Evolutionary conservation across 2,797 vertebrate species (phyloP).

Genomic region (Taenioides sp.): DNA sequence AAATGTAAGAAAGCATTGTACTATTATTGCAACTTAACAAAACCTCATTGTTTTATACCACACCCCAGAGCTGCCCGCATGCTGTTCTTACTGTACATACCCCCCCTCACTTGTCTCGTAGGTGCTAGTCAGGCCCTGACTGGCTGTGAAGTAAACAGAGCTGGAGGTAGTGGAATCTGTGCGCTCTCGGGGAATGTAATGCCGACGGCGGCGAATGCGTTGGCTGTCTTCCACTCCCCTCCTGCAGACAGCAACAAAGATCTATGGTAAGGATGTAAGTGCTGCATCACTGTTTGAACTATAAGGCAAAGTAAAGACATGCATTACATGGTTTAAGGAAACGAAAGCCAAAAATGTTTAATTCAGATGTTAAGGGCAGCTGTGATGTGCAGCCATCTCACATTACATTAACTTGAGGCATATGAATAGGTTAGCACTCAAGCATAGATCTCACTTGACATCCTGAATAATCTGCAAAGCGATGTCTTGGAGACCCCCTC

Average conservation of each 20-base stretch:
- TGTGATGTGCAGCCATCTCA: neutral
- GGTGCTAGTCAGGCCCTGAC: constrained; percentile 72
- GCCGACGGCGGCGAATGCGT: constrained; percentile 78
- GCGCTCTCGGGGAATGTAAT: constrained; percentile 78
- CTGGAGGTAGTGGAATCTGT: constrained; percentile 89
- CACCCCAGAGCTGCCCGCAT: neutral
- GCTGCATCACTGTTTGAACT: neutral
- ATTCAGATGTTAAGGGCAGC: neutral
- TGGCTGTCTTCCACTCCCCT: constrained; percentile 87
- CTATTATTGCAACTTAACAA: neutral
- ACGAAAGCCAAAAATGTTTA: neutral
- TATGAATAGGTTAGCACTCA: neutral
- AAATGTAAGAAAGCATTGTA: neutral
- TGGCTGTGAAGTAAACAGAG: constrained; percentile 92
- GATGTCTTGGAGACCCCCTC: constrained; percentile 82
- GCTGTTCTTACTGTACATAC: constrained; percentile 56
- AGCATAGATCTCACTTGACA: constrained; percentile 82
- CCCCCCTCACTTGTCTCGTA: constrained; percentile 87
- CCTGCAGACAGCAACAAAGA: constrained; percentile 61
- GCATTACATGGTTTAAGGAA: neutral
- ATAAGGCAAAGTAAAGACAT: neutral
- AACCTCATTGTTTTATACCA: neutral
- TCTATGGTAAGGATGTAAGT: neutral
- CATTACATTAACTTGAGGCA: neutral
- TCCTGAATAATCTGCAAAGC: constrained; percentile 85